Evolutionary conservation across 1,140 invertebrate species (phyloP).

Genomic region (Diorhabda sublineata): DNA sequence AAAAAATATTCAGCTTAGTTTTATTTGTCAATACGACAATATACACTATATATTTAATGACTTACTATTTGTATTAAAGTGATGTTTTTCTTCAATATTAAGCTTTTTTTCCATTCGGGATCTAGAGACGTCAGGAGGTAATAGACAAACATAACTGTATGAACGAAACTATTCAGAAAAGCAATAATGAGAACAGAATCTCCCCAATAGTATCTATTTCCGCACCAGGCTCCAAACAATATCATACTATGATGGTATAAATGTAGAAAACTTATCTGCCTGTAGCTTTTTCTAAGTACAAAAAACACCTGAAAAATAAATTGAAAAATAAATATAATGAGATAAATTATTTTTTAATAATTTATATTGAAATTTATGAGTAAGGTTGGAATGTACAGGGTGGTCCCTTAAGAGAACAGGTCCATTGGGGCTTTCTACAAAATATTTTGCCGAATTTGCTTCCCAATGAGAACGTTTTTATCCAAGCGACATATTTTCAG

Average conservation of each 20-base stretch:
- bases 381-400: too few species aligned
- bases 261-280: not conserved
- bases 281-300: not conserved
- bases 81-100: not conserved
- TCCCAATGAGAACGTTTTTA: too few species aligned
- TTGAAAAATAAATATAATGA: too few species aligned
- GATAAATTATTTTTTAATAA: not conserved
- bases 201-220: not conserved
- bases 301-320: not conserved
- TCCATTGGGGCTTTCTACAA: too few species aligned
- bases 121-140: conserved; percentile 6
- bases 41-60: not conserved
- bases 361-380: too few species aligned
- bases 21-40: too few species aligned
- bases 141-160: conserved; percentile 11
- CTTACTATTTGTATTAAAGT: conserved; percentile 10
- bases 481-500: too few species aligned
- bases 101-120: conserved; percentile 6
- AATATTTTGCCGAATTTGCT: too few species aligned
- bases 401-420: too few species aligned
- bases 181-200: not conserved
- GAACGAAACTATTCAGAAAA: not conserved
- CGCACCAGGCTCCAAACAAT: not conserved
- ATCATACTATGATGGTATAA: conserved; percentile 10
- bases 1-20: too few species aligned